A percentile compares a stretch with the other conserved stretches of the same genome.
These are phyloP conservation scores for Minunthozetes semirufus DNA, from an alignment of 2,888 invertebrate genomes.

Conservation along the genomic window DNA sequence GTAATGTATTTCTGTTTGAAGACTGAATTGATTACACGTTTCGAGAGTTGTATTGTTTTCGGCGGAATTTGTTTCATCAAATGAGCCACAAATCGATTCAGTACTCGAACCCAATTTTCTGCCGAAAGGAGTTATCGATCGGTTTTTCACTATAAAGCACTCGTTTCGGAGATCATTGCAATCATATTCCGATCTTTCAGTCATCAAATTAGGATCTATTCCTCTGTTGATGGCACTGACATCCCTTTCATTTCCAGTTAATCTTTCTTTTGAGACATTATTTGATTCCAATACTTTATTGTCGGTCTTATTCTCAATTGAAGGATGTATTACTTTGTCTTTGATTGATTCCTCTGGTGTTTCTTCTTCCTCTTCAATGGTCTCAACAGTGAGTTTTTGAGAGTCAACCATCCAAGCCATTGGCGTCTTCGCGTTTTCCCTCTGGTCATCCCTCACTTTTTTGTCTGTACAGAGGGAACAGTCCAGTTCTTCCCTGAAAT, in stretches of 20 bases:
- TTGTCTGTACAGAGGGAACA: slow-evolving; percentile 12
- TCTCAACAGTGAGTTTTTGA: neutral
- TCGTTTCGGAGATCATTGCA: neutral
- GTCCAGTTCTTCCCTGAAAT: slow-evolving; percentile 24
- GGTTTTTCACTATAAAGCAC: neutral
- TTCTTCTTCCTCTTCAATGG: neutral
- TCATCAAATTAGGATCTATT: slow-evolving; percentile 8
- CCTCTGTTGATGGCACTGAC: neutral
- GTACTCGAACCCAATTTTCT: neutral
- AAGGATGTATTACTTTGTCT: neutral
- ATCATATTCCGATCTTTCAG: slow-evolving; percentile 7
- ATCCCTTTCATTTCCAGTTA: neutral
- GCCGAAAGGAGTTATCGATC: slow-evolving; percentile 17
- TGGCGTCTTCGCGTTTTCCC: neutral
- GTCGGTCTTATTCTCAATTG: neutral
- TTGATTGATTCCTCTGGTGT: neutral
- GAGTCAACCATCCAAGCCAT: neutral
- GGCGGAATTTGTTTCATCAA: neutral
- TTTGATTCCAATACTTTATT: neutral
- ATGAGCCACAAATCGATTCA: slow-evolving; percentile 6
- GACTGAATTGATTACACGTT: neutral
- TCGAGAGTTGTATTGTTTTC: neutral
- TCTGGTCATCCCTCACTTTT: neutral
- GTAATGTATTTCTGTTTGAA: slow-evolving; percentile 15
- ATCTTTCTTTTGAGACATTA: neutral